Evolutionary conservation across 1,140 invertebrate species (phyloP), one percentile per base, ranked within the genome.

Genomic region (Venturia canescens): DNA sequence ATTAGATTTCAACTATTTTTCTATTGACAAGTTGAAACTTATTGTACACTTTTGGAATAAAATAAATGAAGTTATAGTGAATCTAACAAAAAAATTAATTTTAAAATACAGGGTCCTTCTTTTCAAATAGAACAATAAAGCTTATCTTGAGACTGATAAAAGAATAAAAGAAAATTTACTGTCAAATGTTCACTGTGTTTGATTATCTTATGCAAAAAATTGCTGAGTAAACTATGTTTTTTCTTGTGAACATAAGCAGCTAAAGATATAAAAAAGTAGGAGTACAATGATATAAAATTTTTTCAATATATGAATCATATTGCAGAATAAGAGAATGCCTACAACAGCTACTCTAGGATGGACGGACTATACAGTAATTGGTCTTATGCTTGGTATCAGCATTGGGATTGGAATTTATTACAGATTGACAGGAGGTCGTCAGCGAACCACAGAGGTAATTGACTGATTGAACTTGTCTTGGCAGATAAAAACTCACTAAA

Each of bases 351-450:
- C 31, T 15, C 89, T 93, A 84, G 85, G 86, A 84, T 88, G 88
- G 84, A 27, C 81, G 66, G 96, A 96, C 86, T 96, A 96, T 86
- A 84, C 94, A 0, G 94, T 97, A 13, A 93, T 96, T 82, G 92
- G 85, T 3, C 48, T 92, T 7, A 94, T 95, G 84, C 86, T 96
- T 15, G 57, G 92, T 1, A 92, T 94, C 70, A 96, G 96, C 3
- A 91, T 96, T 2, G 88, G 90, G 1, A 97, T 97, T 84, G 97
- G 97, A 2, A 80, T 98, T 53, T 98, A 96, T 87, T 97, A 96
- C 87, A 93, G 96, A 79, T 96, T 97, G 84, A 97, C 95, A 44
- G 98, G 97, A 31, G 96, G 96, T 0, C 95, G 94, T 87, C 97
- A 98, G 89, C 96, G 95, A 91, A 98, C 97, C 1, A 95, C 95